These are phyloP conservation scores for Onthophagus sagittarius DNA, from an alignment of 2,888 invertebrate genomes.

Conservation along the genomic window DNA sequence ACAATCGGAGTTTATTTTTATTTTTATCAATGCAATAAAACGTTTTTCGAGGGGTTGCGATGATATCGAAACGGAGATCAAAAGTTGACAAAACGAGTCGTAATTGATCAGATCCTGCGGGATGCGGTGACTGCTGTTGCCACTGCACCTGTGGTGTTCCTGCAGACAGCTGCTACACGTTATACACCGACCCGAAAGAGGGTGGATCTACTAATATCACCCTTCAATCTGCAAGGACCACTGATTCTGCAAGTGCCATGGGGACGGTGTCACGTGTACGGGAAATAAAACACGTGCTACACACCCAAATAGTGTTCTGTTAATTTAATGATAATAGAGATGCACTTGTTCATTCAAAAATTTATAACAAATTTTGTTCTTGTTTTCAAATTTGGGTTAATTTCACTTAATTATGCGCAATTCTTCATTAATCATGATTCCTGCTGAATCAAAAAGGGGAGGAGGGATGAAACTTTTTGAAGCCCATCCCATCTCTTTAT, in stretches of 20 bases:
- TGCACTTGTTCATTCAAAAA: neutral
- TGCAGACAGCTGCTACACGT: constrained; percentile 38
- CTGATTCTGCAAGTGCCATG: constrained; percentile 43
- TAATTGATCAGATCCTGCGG: neutral
- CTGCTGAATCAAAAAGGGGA: constrained; percentile 22
- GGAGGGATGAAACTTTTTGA: constrained; percentile 34
- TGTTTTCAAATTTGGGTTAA: no score
- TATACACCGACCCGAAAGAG: constrained; percentile 38
- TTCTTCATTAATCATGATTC: neutral
- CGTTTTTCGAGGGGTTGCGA: no score
- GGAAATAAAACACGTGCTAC: constrained; percentile 46
- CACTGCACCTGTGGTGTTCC: constrained; percentile 32
- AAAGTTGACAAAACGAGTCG: neutral
- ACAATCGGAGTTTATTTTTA: no score
- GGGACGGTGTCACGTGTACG: constrained; percentile 46
- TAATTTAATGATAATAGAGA: neutral
- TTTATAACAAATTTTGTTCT: no score
- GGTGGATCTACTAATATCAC: constrained; percentile 37
- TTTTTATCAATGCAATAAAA: no score
- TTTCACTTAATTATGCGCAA: neutral
- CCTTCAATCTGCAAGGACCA: constrained; percentile 40
- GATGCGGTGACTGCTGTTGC: neutral
- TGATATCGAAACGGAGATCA: neutral
- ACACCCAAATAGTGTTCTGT: constrained; percentile 8
- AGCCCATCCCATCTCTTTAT: constrained; percentile 37